These are phyloP conservation scores for Cryptomyrus ogoouensis DNA, from an alignment of 2,113 vertebrate species.

Conservation along the genomic window DNA sequence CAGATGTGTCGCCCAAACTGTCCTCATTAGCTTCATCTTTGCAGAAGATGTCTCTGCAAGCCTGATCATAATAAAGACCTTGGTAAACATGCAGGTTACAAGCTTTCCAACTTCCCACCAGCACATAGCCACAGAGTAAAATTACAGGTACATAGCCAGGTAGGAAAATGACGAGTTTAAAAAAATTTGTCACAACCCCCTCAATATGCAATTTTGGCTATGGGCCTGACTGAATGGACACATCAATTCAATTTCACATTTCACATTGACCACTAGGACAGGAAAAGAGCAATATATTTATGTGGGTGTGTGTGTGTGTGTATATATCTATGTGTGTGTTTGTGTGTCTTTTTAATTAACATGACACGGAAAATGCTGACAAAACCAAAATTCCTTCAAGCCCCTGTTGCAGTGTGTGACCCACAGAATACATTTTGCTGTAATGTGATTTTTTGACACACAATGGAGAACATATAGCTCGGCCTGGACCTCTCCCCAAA, in stretches of 20 bases:
- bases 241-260: neutral
- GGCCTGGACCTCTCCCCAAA: neutral
- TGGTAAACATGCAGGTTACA: neutral
- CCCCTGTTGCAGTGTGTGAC: neutral
- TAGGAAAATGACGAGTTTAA: neutral
- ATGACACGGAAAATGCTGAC: neutral
- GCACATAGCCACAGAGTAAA: neutral
- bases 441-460: no score
- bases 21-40: neutral
- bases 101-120: neutral
- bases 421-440: no score
- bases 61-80: neutral
- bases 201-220: neutral
- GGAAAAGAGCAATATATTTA: neutral
- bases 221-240: neutral
- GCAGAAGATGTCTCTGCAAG: neutral
- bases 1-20: neutral
- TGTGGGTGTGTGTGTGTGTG: neutral
- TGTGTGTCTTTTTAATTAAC: neutral
- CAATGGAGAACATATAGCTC: neutral
- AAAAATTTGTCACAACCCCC: neutral
- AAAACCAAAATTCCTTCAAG: neutral
- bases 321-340: neutral
- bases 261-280: neutral
- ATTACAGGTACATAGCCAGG: neutral